Conservation (phyloP, 2,797 vertebrate species). For the Oryzias sinensis region DNA sequence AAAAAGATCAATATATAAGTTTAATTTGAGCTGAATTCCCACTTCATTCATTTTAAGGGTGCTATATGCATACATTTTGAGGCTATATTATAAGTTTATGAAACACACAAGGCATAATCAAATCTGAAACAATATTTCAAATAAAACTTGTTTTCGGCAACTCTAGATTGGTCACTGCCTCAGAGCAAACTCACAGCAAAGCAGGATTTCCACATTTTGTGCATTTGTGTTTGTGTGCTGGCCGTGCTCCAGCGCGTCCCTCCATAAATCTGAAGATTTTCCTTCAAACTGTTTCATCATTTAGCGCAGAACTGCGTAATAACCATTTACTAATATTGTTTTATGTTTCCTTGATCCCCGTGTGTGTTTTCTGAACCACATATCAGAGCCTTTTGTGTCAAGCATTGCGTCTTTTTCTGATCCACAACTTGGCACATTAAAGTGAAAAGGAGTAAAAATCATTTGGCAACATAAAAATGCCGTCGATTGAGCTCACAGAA, state of each 20-base stretch:
- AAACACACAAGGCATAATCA: too few species aligned
- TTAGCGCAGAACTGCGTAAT: constrained; percentile 67
- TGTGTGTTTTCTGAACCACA: constrained; percentile 67
- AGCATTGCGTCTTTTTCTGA: constrained; percentile 71
- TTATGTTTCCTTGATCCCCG: constrained; percentile 77
- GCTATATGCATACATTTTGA: too few species aligned
- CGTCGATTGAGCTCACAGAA: constrained; percentile 74
- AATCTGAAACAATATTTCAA: too few species aligned
- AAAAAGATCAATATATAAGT: too few species aligned
- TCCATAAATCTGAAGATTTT: constrained; percentile 29
- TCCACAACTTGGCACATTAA: constrained; percentile 79
- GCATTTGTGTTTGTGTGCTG: constrained; percentile 8
- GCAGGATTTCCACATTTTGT: not conserved
- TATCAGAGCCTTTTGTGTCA: constrained; percentile 55
- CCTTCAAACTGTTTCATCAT: constrained; percentile 31
- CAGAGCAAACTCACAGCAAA: not conserved
- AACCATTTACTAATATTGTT: constrained; percentile 72
- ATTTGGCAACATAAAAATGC: constrained; percentile 76
- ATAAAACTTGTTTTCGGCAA: too few species aligned
- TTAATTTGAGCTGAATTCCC: too few species aligned
- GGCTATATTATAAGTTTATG: too few species aligned
- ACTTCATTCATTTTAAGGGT: too few species aligned
- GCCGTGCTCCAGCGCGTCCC: not conserved
- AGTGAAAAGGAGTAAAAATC: constrained; percentile 68
- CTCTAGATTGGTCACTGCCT: not conserved